phyloP scores from a whole-genome alignment of 2,888 invertebrate genomes.

The Lathronympha strigana region DNA sequence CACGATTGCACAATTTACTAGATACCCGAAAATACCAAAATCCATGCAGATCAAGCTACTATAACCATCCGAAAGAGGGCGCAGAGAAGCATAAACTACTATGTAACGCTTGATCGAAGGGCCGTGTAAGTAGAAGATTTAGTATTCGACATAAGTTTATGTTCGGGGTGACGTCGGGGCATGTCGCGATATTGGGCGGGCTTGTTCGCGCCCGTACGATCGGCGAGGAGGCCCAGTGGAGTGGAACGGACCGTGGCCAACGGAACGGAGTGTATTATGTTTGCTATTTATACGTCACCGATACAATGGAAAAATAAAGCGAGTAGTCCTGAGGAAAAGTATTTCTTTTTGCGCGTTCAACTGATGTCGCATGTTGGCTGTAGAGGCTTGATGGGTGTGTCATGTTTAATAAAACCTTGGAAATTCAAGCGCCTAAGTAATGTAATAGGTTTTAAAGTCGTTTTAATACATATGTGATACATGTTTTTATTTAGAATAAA shows the following conservation, averaged over 20 bases:
- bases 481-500: no score
- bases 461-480: no score
- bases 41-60: not conserved
- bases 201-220: constrained; percentile 71
- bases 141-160: constrained; percentile 46
- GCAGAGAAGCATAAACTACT: constrained; percentile 28
- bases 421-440: not conserved
- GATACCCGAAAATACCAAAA: not conserved
- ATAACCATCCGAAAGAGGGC: not conserved
- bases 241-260: constrained; percentile 63
- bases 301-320: constrained; percentile 46
- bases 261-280: constrained; percentile 39
- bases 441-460: not conserved
- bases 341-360: constrained; percentile 20
- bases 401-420: not conserved
- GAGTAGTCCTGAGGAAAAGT: constrained; percentile 16
- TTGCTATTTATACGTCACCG: constrained; percentile 39
- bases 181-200: constrained; percentile 72
- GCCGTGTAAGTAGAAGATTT: constrained; percentile 34
- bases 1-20: not conserved
- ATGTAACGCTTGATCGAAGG: constrained; percentile 34
- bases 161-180: constrained; percentile 52
- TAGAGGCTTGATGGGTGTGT: not conserved
- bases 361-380: not conserved
- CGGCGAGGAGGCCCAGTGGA: constrained; percentile 58